A percentile compares a stretch with the other conserved stretches of the same genome.
These are phyloP conservation scores for Sarcophaga carnaria DNA, from an alignment of 2,888 invertebrate genomes.

Conservation along the genomic window DNA sequence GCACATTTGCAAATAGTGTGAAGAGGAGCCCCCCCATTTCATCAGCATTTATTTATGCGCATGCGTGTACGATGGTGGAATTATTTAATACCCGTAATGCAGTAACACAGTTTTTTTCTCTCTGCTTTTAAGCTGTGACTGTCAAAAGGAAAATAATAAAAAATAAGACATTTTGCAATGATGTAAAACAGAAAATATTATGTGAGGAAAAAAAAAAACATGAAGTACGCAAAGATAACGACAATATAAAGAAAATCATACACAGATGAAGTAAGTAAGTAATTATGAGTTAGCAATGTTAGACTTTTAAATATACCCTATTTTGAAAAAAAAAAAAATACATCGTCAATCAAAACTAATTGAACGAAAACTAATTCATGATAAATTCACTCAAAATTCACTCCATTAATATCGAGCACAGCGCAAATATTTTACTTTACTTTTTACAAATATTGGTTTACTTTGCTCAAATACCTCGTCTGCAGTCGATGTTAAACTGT, in stretches of 20 bases:
- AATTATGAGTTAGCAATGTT: neutral
- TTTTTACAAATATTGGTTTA: no score
- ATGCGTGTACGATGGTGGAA: neutral
- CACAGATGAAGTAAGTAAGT: neutral
- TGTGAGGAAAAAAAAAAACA: neutral
- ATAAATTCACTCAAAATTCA: no score
- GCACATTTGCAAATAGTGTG: neutral
- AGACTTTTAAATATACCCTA: neutral
- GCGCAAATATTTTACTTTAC: no score
- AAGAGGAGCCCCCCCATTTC: neutral
- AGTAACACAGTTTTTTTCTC: neutral
- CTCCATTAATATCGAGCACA: no score
- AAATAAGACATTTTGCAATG: neutral
- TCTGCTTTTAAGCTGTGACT: neutral
- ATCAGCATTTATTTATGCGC: neutral
- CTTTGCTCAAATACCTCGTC: no score
- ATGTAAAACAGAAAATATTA: neutral
- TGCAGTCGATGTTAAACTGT: no score
- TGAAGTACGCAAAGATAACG: neutral
- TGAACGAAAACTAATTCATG: no score
- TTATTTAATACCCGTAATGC: neutral
- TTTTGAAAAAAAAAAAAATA: neutral
- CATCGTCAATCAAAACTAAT: no score
- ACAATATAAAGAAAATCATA: neutral
- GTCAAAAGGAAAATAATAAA: neutral